Base-by-base conservation (phyloP, 92 coral and sea anemone genomes). In the Muricea muricata region DNA sequence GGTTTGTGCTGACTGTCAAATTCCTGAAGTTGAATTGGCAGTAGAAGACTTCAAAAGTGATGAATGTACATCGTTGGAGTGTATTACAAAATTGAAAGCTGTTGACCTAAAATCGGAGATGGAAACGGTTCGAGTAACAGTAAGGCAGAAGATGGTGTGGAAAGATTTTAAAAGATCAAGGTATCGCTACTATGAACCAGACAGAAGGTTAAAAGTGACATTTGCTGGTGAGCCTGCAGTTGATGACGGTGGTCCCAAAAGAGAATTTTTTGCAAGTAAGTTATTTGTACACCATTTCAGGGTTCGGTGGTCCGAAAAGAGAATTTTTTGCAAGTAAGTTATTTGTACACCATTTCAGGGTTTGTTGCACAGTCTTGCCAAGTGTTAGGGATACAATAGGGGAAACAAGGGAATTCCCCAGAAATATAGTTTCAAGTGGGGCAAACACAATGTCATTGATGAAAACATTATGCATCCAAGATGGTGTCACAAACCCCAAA, bases 61-160 rank as follows among this genome's bases (percentile, higher is more conserved):
- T n/a, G n/a, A n/a, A n/a, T n/a, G n/a, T n/a, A n/a, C n/a, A n/a
- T n/a, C n/a, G n/a, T n/a, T n/a, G n/a, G n/a, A n/a, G n/a, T n/a
- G n/a, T n/a, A 74, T 74, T 13, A 26, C 25, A 15, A 30, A 40
- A 13, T 29, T 74, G 15, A 45, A 74, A 34, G 63, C 42, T 12
- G 8, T 10, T 45, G 14, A 63, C 18, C 72, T 65, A n/a, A 65
- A 21, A 65, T 65, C 72, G 29, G 33, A 65, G 29, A 65, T 65
- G 72, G 72, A 65, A 23, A 65, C 9, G 72, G 72, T 65, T 9
- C 76, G 88, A 65, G 84, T 78, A 12, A 88, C 85, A n/a, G 61
- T 88, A 25, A 54, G 86, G 7, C 54, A 89, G 45, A 88, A 88
- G 50, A 47, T 75, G 57, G 47, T 88, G 85, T 88, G 91, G 91